phyloP scores from a whole-genome alignment of 2,888 invertebrate genomes.

The Junonia oenone region DNA sequence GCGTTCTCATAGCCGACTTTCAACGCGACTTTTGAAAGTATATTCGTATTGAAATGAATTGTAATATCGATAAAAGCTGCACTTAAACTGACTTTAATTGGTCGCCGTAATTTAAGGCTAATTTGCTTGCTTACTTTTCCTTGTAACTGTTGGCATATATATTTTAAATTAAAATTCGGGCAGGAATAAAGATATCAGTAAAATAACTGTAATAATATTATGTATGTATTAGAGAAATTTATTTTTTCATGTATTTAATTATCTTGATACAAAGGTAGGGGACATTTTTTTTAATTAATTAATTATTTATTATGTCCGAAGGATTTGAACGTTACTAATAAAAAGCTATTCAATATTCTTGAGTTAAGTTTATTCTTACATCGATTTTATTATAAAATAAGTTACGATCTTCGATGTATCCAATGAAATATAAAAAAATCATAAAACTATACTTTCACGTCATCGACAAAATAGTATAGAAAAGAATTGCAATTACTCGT shows the following conservation, averaged over 20 bases:
- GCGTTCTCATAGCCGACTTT: slow-evolving; percentile 17
- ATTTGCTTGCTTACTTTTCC: background rate
- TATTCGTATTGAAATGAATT: background rate
- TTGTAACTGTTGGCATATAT: background rate
- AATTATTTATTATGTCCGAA: too few species aligned
- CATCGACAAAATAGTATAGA: too few species aligned
- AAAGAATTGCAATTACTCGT: too few species aligned
- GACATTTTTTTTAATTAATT: too few species aligned
- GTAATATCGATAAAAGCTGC: background rate
- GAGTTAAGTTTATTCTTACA: too few species aligned
- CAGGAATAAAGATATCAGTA: background rate
- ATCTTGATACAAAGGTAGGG: background rate
- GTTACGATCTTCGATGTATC: too few species aligned
- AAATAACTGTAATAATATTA: background rate
- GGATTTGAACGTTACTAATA: too few species aligned
- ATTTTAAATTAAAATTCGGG: background rate
- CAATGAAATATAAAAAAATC: too few species aligned
- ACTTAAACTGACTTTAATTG: background rate
- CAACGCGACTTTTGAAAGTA: slow-evolving; percentile 6
- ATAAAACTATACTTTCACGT: too few species aligned
- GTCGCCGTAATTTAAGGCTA: too few species aligned
- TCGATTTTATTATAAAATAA: too few species aligned
- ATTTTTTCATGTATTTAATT: background rate
- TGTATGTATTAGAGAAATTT: background rate
- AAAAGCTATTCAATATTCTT: too few species aligned